Evolutionary conservation across 2,888 invertebrate genomes (phyloP).

Genomic region (Aproaerema taeniolella): DNA sequence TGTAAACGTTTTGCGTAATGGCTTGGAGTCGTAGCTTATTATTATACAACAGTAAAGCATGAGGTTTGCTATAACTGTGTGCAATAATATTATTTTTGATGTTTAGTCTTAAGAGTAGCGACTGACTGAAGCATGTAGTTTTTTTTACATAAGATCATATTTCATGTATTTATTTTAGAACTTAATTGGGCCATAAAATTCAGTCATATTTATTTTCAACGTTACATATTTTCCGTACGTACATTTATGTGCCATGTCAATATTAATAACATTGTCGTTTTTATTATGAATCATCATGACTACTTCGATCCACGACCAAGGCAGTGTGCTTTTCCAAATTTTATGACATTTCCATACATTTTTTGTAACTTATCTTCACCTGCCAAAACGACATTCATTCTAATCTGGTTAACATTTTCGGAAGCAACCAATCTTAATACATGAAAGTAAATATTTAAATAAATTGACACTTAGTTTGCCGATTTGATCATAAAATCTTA

Average conservation of each 20-base stretch:
- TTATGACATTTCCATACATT: slow-evolving; percentile 22
- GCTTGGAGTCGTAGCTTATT: too few relatives aligned
- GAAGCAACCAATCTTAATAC: slow-evolving; percentile 27
- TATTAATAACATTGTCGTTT: slow-evolving; percentile 10
- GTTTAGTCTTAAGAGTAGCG: slow-evolving; percentile 22
- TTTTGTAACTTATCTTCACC: slow-evolving; percentile 23
- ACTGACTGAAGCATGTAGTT: slow-evolving; percentile 64
- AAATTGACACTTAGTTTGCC: too few relatives aligned
- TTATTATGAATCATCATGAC: slow-evolving; percentile 31
- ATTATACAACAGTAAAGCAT: too few relatives aligned
- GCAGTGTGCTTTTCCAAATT: slow-evolving; percentile 51
- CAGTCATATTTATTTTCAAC: slow-evolving; percentile 1
- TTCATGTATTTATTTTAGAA: slow-evolving; percentile 10
- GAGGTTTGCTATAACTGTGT: slow-evolving; percentile 34
- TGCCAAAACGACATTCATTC: slow-evolving; percentile 32
- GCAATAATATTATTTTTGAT: slow-evolving; percentile 24
- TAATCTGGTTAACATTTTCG: slow-evolving; percentile 26
- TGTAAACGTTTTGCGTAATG: too few relatives aligned
- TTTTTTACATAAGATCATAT: slow-evolving; percentile 15
- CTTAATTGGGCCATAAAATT: slow-evolving; percentile 6
- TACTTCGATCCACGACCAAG: slow-evolving; percentile 49
- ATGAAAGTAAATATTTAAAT: too few relatives aligned
- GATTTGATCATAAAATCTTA: too few relatives aligned
- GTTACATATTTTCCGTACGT: slow-evolving; percentile 30
- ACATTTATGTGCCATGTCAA: slow-evolving; percentile 25